These are phyloP conservation scores for Lycia hirtaria DNA, from an alignment of 2,888 invertebrate species.

Conservation along the genomic window DNA sequence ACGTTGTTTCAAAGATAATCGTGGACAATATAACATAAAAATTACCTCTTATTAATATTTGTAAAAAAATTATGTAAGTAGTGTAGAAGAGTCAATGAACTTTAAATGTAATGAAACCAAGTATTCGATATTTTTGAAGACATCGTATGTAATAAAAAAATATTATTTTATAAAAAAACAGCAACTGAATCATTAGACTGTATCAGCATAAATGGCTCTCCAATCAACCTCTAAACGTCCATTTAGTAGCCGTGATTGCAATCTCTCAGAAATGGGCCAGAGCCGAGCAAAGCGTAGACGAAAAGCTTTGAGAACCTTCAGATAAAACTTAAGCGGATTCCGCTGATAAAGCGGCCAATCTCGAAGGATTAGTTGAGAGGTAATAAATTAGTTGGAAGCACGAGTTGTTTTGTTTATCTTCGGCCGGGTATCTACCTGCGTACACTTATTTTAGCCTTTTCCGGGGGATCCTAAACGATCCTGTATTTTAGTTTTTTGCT, in stretches of 20 bases:
- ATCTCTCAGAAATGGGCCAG: conserved; percentile 2
- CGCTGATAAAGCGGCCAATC: conserved; percentile 36
- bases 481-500: not conserved
- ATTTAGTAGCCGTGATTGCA: not conserved
- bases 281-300: not conserved
- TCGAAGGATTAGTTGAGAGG: conserved; percentile 33
- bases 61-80: no score
- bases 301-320: conserved; percentile 22
- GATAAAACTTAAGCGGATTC: conserved; percentile 35
- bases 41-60: no score
- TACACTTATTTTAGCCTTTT: conserved; percentile 8
- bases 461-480: not conserved
- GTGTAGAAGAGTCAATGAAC: no score
- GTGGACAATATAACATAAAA: no score
- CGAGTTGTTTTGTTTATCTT: conserved; percentile 34
- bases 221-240: not conserved
- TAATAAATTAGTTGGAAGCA: conserved; percentile 31
- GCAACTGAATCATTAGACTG: not conserved
- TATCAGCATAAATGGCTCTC: not conserved
- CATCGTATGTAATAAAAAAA: no score
- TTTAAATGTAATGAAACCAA: no score
- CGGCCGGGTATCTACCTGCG: conserved; percentile 6
- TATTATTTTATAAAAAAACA: no score
- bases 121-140: no score
- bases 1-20: no score